Base-by-base conservation (phyloP, 2,113 vertebrate genomes). In the Cheilinus undulatus region DNA sequence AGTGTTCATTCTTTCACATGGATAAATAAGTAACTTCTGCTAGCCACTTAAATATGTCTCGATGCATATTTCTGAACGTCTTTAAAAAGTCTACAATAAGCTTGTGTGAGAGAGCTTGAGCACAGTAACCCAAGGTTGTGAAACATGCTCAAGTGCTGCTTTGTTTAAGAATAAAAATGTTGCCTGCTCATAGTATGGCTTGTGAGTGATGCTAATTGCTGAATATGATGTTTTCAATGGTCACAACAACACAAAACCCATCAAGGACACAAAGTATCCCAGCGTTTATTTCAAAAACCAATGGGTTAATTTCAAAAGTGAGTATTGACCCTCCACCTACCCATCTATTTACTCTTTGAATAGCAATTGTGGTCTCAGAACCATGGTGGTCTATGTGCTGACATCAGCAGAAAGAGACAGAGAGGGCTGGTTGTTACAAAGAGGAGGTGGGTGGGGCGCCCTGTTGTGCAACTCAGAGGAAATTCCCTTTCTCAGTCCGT, bases 401-500 rank as follows among this genome's bases (percentile, higher is more conserved):
- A 88, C 88, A 90, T 91, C 82, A 86, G 85, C 87, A 83, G 3
- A 45, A 9, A 12, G 40, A 45, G 14, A 6, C 17, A 15, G 49
- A 58, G 74, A 62, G 66, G 60, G 69, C 54, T 73, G 69, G 43
- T 5, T 72, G 69, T 56, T 62, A 28, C 51, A 54, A 38, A 40
- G 67, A 19, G 50, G 67, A 62, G 82, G 83, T 67, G 73, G 79
- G 81, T 53, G 45, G 69, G 57, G 61, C 48, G 57, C 60, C 80
- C 67, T 78, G 87, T 81, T 85, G 82, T 86, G 70, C 69, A 83
- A 86, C 76, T 81, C 65, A 40, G 46, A 88, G 82, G 85, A 90
- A 90, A 89, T 83, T 85, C 83, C 87, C 72, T 82, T 66, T 80
- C 70, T 86, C 63, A 65, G 51, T 79, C 78, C 57, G 48, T 89